phyloP scores from a whole-genome alignment of 1,140 invertebrate species.

The Drosophila santomea region DNA sequence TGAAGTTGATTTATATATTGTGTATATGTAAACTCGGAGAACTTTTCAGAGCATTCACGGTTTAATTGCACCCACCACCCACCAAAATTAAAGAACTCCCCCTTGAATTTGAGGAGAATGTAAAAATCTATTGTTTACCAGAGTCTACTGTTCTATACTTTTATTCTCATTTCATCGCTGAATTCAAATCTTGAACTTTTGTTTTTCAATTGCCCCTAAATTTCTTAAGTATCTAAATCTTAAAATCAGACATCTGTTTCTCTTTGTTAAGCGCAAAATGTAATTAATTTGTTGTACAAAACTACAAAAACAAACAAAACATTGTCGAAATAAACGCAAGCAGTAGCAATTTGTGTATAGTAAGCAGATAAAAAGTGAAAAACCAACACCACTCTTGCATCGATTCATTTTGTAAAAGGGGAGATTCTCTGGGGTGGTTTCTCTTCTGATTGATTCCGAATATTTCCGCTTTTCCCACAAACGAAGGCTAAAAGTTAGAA shows the following conservation, averaged over 20 bases:
- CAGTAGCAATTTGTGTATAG: constrained; percentile 79
- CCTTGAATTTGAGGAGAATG: constrained; percentile 6
- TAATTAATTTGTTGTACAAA: constrained; percentile 77
- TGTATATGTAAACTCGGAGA: constrained; percentile 64
- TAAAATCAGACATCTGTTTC: constrained; percentile 53
- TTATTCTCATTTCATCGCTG: constrained; percentile 28
- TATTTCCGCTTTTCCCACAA: constrained; percentile 5
- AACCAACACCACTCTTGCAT: constrained; percentile 34
- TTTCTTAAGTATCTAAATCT: constrained; percentile 67
- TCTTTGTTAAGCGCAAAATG: constrained; percentile 69
- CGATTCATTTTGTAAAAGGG: constrained; percentile 40
- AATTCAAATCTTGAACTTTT: constrained; percentile 2
- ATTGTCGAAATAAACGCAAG: constrained; percentile 76
- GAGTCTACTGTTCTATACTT: constrained; percentile 1
- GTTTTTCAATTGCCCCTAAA: constrained; percentile 20
- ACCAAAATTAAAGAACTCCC: constrained; percentile 23
- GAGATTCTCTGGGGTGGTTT: constrained; percentile 22
- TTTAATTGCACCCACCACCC: constrained; percentile 49
- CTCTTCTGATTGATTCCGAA: constrained; percentile 25
- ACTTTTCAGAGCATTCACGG: constrained; percentile 58
- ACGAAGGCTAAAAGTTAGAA: background rate
- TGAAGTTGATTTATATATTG: constrained; percentile 82
- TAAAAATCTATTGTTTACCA: constrained; percentile 32
- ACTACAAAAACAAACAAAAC: constrained; percentile 46
- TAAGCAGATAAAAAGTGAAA: constrained; percentile 66